Evolutionary conservation across 1,140 invertebrate genomes (phyloP).

Genomic region (Venturia canescens): DNA sequence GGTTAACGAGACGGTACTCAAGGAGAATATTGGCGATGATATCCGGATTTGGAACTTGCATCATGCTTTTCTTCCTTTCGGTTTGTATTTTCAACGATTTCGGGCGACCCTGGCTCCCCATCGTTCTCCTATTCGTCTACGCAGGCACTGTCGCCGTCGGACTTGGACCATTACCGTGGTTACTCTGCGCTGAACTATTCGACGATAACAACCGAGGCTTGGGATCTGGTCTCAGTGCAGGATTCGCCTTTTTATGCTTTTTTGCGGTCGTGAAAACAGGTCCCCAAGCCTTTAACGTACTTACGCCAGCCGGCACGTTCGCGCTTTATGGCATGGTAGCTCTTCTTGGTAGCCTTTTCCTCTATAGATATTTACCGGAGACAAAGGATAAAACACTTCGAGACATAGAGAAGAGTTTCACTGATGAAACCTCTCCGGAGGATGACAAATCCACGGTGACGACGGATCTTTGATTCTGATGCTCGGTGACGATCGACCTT

Average conservation of each 20-base stretch:
- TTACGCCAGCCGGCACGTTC: constrained; percentile 82
- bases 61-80: constrained; percentile 77
- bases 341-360: constrained; percentile 80
- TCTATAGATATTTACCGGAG: constrained; percentile 85
- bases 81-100: constrained; percentile 66
- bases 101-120: constrained; percentile 73
- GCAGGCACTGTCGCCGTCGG: constrained; percentile 79
- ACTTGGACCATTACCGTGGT: constrained; percentile 83
- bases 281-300: constrained; percentile 78
- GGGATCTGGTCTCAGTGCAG: constrained; percentile 81
- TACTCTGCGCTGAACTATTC: constrained; percentile 82
- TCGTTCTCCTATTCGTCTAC: constrained; percentile 78
- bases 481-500: not conserved
- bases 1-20: constrained; percentile 79
- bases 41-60: constrained; percentile 78
- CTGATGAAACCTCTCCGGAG: not conserved
- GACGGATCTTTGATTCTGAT: not conserved
- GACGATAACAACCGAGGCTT: constrained; percentile 76
- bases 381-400: constrained; percentile 87
- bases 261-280: constrained; percentile 86
- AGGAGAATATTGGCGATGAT: constrained; percentile 79
- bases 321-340: constrained; percentile 82
- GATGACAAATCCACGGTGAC: constrained; percentile 2
- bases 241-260: constrained; percentile 81
- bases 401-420: constrained; percentile 81